Evolutionary conservation across 2,797 vertebrate species (phyloP).

Genomic region (Pangasius macronema): DNA sequence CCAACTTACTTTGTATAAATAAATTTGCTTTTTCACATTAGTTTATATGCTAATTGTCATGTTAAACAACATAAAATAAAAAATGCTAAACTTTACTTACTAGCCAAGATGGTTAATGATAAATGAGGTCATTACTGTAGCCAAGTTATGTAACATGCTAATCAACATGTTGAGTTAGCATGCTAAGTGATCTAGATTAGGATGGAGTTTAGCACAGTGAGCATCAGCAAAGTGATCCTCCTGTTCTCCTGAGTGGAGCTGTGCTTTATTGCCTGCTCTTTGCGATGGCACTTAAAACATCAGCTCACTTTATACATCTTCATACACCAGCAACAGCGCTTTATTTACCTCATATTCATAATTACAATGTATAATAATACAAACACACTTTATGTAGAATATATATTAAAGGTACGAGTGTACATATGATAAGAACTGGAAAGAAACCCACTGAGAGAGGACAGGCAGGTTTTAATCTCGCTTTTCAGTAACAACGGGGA

Average conservation of each 20-base stretch:
- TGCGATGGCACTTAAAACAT: neutral
- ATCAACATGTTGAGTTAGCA: neutral
- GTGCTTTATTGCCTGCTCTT: conserved; percentile 24
- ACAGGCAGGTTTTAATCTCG: neutral
- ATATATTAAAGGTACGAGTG: neutral
- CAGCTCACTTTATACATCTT: neutral
- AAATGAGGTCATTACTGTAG: neutral
- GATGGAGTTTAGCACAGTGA: neutral
- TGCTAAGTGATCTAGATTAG: neutral
- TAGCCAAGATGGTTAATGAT: neutral
- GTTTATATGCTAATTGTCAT: neutral
- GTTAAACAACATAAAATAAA: neutral
- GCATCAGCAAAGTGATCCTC: conserved; percentile 21
- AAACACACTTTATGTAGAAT: neutral
- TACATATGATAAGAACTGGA: neutral
- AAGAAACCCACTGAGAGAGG: neutral
- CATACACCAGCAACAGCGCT: neutral
- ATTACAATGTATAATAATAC: neutral
- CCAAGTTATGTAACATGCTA: neutral
- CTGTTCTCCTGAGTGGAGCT: conserved; percentile 9
- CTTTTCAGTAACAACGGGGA: neutral
- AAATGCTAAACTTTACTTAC: neutral
- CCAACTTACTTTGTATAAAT: neutral
- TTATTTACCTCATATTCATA: neutral
- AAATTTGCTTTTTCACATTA: neutral